phyloP scores from a whole-genome alignment of 2,113 vertebrate genomes.

The Myotis brandtii region DNA sequence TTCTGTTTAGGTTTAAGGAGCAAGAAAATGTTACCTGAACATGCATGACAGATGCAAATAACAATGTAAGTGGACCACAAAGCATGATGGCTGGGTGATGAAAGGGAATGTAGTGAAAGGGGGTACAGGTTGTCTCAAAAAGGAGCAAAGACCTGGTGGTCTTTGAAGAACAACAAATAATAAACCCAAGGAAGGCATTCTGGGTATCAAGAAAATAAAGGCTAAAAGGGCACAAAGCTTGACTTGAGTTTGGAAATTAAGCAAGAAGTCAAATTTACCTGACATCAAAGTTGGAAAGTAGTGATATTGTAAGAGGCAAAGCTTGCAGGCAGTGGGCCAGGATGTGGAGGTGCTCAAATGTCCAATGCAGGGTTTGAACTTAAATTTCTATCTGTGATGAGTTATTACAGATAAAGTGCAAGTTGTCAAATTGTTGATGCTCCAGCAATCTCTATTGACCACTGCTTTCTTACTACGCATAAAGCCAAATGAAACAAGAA shows the following conservation, averaged over 20 bases:
- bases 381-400: not conserved
- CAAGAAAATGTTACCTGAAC: not conserved
- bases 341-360: not conserved
- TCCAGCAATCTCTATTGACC: not conserved
- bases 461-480: not conserved
- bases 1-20: not conserved
- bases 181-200: not conserved
- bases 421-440: not conserved
- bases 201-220: no score
- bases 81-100: no score
- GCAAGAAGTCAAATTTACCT: not conserved
- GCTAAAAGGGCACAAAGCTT: no score
- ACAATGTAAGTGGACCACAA: no score
- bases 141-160: not conserved
- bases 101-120: not conserved
- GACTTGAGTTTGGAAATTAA: not conserved
- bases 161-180: not conserved
- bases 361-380: not conserved
- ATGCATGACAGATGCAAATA: fast-evolving
- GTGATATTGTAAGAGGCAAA: not conserved
- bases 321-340: not conserved
- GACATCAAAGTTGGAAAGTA: not conserved
- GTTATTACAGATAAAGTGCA: not conserved
- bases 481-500: not conserved
- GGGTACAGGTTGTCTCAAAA: fast-evolving